Base-by-base conservation (phyloP, 2,797 vertebrate species). In the Aldrovandia affinis region DNA sequence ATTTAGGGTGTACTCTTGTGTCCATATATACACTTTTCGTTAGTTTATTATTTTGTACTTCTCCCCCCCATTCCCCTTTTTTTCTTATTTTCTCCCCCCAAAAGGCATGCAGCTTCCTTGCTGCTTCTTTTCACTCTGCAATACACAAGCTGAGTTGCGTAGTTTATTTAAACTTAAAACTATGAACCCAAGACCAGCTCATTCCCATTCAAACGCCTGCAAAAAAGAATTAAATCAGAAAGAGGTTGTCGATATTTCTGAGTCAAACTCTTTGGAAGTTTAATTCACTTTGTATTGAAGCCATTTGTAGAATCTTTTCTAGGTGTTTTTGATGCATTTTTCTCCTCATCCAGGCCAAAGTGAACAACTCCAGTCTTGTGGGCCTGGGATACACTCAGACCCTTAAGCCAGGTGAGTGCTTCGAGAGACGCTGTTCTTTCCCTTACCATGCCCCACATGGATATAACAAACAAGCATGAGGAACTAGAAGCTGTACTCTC, bases 311-410 rank as follows among this genome's bases (percentile, higher is more conserved):
- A 20, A 39, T 70, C 3, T 28, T 14, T 70, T 33, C 8, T n/a
- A 44, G 33, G 1, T 57, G 44, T 78, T 22, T 50, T 61, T 25
- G n/a, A 30, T 50, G 39, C 5, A 54, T 52, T 30, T 22, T 47
- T 30, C 78, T 1, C 83, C 65, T 15, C 0, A 89, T 87, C 47
- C 91, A 99, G 98, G 98, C 97, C 91, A 99, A 99, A 96, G 98
- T 99, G 94, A 99, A 99, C 94, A 99, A 99, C 91, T 99, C 98
- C 88, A 99, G 98, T 90, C 96, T 99, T 2, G 96, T 99, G 22
- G 98, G 98, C 70, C 94, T 99, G 92, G 98, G 98, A 92, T 99
- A 99, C 88, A 98, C 97, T 93, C 98, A 99, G 93, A 98, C 96
- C 86, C 94, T 99, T 91, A 99, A 98, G 91, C 98, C 97, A 95